Evolutionary conservation across 2,797 vertebrate species (phyloP), one percentile per base, ranked within the genome.

Genomic region (Orestias chungarensis): DNA sequence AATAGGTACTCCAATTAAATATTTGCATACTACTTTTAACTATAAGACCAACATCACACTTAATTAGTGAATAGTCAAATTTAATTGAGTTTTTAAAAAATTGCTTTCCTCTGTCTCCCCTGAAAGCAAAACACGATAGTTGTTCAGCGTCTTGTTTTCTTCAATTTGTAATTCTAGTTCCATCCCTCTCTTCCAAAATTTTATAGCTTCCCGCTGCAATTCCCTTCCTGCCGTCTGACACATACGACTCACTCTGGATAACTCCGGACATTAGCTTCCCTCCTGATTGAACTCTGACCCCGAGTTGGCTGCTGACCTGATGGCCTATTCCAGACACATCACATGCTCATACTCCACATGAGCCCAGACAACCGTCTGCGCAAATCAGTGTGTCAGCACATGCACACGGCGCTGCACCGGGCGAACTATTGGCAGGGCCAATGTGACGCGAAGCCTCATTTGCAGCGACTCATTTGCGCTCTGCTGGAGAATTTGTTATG

Each of bases 401-500:
- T 62, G 71, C 74, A 33, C 70, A 73, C 62, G 38, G 70, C 57
- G 27, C 38, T 66, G 47, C 54, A 27, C 12, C 66, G 64, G 54
- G 64, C 15, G 49, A 73, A 84, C 79, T 86, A 88, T 80, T 86
- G 85, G 81, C 78, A 74, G 83, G 71, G 71, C 71, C 1, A 66
- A 74, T 88, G 76, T 88, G 87, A 84, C 79, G n/a, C 25, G 59
- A 76, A 83, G 76, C 81, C 82, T 78, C 81, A 79, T 80, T n/a
- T 54, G 76, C 84, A 71, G 67, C 72, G 62, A 86, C 81, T 84
- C 81, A 57, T 68, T 82, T 76, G 87, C 42, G 85, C 91, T 87
- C 76, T 18, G 81, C 14, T 82, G 82, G 80, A 89, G 70, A 86
- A 88, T 57, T 78, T 25, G 84, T 93, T 89, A 88, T 72, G 71